Evolutionary conservation across 2,113 vertebrate species (phyloP), one percentile per base, ranked within the genome.

Genomic region (Calyptomena viridis): DNA sequence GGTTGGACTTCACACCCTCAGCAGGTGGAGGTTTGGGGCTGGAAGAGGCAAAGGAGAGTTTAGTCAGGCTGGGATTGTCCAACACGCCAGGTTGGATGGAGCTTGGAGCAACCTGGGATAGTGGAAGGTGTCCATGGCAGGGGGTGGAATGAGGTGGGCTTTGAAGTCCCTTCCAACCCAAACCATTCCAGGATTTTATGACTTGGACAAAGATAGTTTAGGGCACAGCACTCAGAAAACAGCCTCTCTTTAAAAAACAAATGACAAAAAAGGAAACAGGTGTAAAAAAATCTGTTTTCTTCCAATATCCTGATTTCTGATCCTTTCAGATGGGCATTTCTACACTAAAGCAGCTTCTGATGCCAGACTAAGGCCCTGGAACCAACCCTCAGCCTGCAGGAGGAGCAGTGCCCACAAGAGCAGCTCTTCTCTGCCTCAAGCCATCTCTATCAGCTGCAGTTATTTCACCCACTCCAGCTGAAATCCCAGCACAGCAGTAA

Each of bases 1-100:
- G 98, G 96, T 98, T 99, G 66, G 98, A 98, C 93, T 98, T 98
- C 84, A 86, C 21, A 4, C 97, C 98, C 55, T 98, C 97, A 0
- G 94, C 40, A 3, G 97, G 97, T 2, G 93, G 91, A 4, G 97
- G 59, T 40, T 91, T 94, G 63, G 93, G 93, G 67, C 96, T 97
- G 58, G 16, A 39, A 49, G 58, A 77, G 35, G 33, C 42, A 87
- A 44, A 84, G 42, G 18, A 85, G 21, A 68, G 23, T 20, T 35
- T 35, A 11, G 53, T 33, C 19, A 74, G n/a, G 21, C 33, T 19
- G 14, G n/a, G 31, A 9, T 8, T 52, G 31, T 9, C 47, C 5
- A 3, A 16, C 12, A 6, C 30, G 28, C 12, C 37, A 7, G 19
- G 13, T 6, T 35, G n/a, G 56, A 35, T 2, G 14, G n/a, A 22